These are phyloP conservation scores for Mugil cephalus DNA, from an alignment of 2,113 vertebrate genomes.

Conservation along the genomic window DNA sequence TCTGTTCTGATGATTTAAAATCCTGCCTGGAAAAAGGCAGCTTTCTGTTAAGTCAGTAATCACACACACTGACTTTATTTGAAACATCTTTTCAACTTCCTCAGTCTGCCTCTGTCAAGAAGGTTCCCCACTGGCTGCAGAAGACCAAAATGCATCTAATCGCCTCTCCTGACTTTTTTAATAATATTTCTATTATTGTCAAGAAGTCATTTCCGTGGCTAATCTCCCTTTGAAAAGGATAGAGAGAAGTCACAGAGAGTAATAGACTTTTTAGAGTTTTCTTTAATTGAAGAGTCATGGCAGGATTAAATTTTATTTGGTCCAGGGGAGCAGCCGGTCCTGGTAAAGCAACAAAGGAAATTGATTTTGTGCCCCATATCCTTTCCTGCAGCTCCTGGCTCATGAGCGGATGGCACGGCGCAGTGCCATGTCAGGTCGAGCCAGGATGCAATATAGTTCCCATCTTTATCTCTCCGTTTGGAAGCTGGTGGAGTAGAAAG, in stretches of 20 bases:
- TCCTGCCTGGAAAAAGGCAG: conserved; percentile 8
- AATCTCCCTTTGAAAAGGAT: conserved; percentile 64
- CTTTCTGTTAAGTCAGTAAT: conserved; percentile 1
- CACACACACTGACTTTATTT: conserved; percentile 10
- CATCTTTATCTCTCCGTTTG: conserved; percentile 35
- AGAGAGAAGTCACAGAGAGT: conserved; percentile 55
- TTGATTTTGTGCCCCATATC: conserved; percentile 76
- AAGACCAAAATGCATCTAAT: conserved; percentile 6
- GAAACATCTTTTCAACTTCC: conserved; percentile 12
- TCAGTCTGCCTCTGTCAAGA: conserved; percentile 2
- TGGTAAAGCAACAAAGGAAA: conserved; percentile 69
- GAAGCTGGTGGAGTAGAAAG: not conserved
- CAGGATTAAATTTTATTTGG: conserved; percentile 74
- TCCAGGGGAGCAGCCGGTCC: conserved; percentile 59
- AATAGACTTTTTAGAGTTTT: conserved; percentile 62
- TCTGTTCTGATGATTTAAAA: conserved; percentile 1
- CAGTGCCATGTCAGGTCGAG: conserved; percentile 21
- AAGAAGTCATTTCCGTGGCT: conserved; percentile 61
- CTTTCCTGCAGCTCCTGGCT: conserved; percentile 58
- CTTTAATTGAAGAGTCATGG: conserved; percentile 79
- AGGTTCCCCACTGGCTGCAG: conserved; percentile 2
- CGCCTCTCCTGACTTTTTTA: not conserved
- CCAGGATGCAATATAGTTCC: conserved; percentile 27
- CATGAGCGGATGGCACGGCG: conserved; percentile 5
- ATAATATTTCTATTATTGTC: conserved; percentile 56